Evolutionary conservation across 2,888 invertebrate genomes (phyloP).

Genomic region (Tetragnatha montana): DNA sequence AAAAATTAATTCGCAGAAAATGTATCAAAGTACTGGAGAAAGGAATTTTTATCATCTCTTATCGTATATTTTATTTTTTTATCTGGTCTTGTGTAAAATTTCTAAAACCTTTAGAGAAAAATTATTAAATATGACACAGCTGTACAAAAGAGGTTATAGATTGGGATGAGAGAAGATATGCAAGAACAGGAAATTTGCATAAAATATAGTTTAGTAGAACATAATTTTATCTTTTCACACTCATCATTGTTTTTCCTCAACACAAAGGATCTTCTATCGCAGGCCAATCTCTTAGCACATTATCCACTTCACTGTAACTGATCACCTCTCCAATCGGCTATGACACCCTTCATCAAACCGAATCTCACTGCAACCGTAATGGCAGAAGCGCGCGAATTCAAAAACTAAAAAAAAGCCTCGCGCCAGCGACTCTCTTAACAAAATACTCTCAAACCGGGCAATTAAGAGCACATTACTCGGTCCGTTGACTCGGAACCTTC

Average conservation of each 20-base stretch:
- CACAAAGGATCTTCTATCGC: not conserved
- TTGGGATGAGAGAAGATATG: too few species aligned
- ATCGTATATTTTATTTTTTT: too few species aligned
- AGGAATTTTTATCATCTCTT: too few species aligned
- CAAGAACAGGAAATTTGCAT: not conserved
- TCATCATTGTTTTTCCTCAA: not conserved
- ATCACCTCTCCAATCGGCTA: not conserved
- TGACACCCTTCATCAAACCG: not conserved
- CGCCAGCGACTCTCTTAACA: slow-evolving; percentile 28
- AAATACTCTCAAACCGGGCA: slow-evolving; percentile 26
- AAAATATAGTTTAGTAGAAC: not conserved
- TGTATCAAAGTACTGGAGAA: too few species aligned
- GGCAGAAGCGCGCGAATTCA: not conserved
- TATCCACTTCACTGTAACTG: not conserved
- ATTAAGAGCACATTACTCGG: slow-evolving; percentile 36
- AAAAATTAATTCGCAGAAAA: too few species aligned
- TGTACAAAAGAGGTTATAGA: too few species aligned
- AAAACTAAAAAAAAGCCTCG: slow-evolving; percentile 9
- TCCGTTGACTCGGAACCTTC: slow-evolving; percentile 34
- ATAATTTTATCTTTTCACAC: not conserved
- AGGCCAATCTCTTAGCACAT: not conserved
- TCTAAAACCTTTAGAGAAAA: too few species aligned
- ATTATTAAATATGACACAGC: too few species aligned
- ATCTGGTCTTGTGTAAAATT: too few species aligned
- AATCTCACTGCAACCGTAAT: not conserved